phyloP scores from a whole-genome alignment of 1,140 invertebrate species.

The Drosophila pectinifera region DNA sequence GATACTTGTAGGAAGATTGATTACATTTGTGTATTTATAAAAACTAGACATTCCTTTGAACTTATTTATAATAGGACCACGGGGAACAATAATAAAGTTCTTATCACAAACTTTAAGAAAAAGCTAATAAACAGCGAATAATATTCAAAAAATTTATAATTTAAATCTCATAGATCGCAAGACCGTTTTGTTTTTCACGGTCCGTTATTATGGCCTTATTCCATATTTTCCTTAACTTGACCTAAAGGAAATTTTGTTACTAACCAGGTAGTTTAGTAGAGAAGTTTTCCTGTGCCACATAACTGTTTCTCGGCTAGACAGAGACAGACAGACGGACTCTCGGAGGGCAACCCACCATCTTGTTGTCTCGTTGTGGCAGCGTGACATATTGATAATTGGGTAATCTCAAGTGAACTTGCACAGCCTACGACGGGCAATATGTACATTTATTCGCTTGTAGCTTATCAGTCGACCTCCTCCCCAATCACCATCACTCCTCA shows the following conservation, averaged over 20 bases:
- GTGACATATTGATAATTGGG: conserved; percentile 59
- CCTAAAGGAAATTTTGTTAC: background rate
- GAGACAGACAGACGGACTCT: conserved; percentile 19
- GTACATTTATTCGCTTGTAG: conserved; percentile 22
- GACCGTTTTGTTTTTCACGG: too few species aligned
- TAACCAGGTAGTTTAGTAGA: background rate
- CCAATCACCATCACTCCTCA: background rate
- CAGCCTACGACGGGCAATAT: conserved; percentile 32
- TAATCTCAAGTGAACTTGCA: conserved; percentile 48
- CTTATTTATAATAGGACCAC: background rate
- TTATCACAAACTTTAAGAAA: background rate
- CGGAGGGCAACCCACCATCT: conserved; percentile 29
- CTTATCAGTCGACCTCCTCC: conserved; percentile 22
- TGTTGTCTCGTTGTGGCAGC: conserved; percentile 34
- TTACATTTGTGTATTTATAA: background rate
- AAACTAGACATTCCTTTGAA: background rate
- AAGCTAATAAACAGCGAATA: conserved; percentile 1
- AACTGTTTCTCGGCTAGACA: conserved; percentile 35
- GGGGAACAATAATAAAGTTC: background rate
- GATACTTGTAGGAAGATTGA: too few species aligned
- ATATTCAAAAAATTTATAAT: too few species aligned
- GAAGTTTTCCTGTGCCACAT: conserved; percentile 27
- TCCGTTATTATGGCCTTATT: background rate
- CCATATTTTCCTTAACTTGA: background rate
- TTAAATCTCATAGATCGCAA: background rate